These are phyloP conservation scores for Cheilosia pagana DNA, from an alignment of 2,888 invertebrate genomes.

Conservation along the genomic window DNA sequence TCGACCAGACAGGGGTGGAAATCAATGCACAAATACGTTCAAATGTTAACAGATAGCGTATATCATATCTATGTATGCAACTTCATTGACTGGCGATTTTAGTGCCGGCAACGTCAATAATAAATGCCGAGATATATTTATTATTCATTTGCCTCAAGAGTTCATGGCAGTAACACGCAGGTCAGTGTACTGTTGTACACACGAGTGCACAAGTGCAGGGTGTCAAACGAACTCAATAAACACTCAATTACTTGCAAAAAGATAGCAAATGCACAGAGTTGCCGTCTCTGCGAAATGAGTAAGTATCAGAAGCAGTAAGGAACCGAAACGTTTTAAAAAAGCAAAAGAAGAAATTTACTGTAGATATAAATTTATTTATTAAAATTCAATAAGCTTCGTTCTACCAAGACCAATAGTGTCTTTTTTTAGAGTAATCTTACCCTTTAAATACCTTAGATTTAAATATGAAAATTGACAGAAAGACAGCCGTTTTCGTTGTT, in stretches of 20 bases:
- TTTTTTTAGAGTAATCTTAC: neutral
- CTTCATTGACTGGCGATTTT: conserved; percentile 34
- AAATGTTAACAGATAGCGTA: neutral
- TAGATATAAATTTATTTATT: too few relatives aligned
- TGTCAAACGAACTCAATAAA: conserved; percentile 60
- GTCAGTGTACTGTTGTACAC: conserved; percentile 35
- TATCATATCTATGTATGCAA: neutral
- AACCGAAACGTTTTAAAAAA: too few relatives aligned
- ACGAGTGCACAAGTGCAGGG: neutral
- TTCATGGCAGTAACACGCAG: conserved; percentile 59
- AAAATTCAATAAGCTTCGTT: too few relatives aligned
- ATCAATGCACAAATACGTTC: neutral
- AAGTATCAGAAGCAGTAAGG: neutral
- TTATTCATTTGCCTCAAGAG: conserved; percentile 55
- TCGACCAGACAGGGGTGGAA: neutral
- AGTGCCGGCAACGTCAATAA: conserved; percentile 29
- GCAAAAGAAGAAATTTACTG: too few relatives aligned
- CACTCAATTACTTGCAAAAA: conserved; percentile 58
- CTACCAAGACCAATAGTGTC: neutral
- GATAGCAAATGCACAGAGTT: conserved; percentile 10
- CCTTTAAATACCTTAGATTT: too few relatives aligned
- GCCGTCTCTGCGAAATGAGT: neutral
- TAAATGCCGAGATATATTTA: conserved; percentile 50
- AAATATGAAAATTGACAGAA: too few relatives aligned
- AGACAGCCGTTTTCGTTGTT: too few relatives aligned